phyloP scores from a whole-genome alignment of 1,140 invertebrate genomes.

The Eurosta solidaginis region DNA sequence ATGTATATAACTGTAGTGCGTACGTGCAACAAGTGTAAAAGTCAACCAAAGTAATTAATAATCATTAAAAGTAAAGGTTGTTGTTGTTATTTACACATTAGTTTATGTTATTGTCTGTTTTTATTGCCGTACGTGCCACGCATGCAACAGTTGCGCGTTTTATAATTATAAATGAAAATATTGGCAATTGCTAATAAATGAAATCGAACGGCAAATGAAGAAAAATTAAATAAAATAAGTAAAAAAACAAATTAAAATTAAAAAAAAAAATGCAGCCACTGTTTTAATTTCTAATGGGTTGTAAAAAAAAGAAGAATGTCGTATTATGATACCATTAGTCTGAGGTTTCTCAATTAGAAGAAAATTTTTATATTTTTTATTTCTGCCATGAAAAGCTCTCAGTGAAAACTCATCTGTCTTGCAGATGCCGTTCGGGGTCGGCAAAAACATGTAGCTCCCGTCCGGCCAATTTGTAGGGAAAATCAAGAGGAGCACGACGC shows the following conservation, averaged over 20 bases:
- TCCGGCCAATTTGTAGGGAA: too few species aligned
- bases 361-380: too few species aligned
- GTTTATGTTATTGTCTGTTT: not conserved
- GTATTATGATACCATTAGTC: too few species aligned
- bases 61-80: not conserved
- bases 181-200: not conserved
- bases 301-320: not conserved
- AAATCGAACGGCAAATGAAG: not conserved
- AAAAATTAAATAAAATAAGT: not conserved
- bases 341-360: too few species aligned
- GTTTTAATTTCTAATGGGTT: not conserved
- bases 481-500: too few species aligned
- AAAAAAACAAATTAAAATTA: too few species aligned
- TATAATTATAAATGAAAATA: conserved; percentile 3
- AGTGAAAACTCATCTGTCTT: too few species aligned
- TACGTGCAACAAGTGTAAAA: conserved; percentile 21
- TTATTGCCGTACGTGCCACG: not conserved
- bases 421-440: too few species aligned
- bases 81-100: not conserved
- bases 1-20: not conserved
- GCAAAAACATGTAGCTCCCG: too few species aligned
- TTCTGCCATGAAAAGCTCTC: too few species aligned
- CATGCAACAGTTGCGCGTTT: conserved; percentile 6
- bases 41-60: conserved; percentile 13
- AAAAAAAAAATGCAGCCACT: not conserved